Evolutionary conservation across 2,113 vertebrate genomes (phyloP).

Genomic region (Hippotragus niger): DNA sequence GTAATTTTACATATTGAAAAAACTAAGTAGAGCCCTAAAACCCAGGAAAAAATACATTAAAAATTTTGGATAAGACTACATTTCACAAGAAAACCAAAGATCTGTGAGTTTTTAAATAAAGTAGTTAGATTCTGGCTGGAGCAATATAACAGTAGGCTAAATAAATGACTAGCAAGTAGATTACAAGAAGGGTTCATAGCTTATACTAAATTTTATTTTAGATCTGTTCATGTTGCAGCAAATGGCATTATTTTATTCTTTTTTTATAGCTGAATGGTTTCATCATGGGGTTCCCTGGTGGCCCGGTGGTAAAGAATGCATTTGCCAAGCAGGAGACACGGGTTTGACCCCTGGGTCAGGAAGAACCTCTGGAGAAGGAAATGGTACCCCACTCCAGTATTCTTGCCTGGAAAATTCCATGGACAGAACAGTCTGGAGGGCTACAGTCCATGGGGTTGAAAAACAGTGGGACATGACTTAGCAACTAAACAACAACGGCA

Average conservation of each 20-base stretch:
- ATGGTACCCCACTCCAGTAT: background rate
- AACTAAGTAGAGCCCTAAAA: too few species aligned
- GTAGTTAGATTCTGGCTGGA: background rate
- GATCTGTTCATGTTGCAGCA: background rate
- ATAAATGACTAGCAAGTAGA: background rate
- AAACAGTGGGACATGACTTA: background rate
- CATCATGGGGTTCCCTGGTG: background rate
- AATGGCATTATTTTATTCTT: background rate
- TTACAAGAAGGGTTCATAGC: background rate
- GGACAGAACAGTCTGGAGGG: background rate
- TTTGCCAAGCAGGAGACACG: background rate
- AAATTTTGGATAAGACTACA: background rate
- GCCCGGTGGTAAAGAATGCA: rapidly evolving
- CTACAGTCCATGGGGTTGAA: background rate
- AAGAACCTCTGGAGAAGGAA: background rate
- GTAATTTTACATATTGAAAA: too few species aligned
- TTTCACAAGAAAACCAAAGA: background rate
- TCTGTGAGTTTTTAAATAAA: background rate
- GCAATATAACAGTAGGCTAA: background rate
- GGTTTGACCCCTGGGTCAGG: background rate
- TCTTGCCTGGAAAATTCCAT: background rate
- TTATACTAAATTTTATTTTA: background rate
- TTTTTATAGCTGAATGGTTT: background rate
- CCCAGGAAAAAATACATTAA: background rate
- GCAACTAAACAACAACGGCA: background rate